Base-by-base conservation (phyloP, 2,797 vertebrate species). In the Labeo calbasu region DNA sequence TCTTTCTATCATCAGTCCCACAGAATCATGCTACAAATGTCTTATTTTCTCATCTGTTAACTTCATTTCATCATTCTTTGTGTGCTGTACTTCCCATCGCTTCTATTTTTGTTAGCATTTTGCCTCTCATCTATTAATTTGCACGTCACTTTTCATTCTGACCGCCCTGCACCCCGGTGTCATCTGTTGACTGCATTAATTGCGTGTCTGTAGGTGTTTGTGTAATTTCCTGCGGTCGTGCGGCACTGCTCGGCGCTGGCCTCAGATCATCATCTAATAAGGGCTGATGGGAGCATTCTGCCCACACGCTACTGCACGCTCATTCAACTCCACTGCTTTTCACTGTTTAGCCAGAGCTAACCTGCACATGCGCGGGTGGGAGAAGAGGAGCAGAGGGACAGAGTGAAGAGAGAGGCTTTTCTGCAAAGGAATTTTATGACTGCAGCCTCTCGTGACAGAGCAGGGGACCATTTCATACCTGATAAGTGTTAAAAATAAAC, bases 181-280 rank as follows among this genome's bases (percentile, higher is more conserved):
- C 43, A 32, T 65, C 40, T 36, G 43, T 36, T 36, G 77, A 50
- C 61, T 50, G 61, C 61, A n/a, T 66, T 79, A 65, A 79, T 79
- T 66, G 61, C 12, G 17, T 51, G 61, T 79, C 61, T 79, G 77
- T 79, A 65, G 23, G 77, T 79, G 77, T 79, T 65, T 66, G 77
- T 66, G 77, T 79, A 51, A 66, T 66, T 78, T 79, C 59, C 76
- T 63, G 73, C 21, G 21, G 53, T 23, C n/a, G 72, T 50, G 50
- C 28, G 5, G 28, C 72, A 13, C 25, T n/a, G 72, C 72, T 55
- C 50, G 1, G 13, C 50, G 2, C 76, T 77, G 76, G 23, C 14
- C 76, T 77, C 76, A 78, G 76, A 78, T 65, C 76, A 65, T 19
- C 40, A 46, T 36, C 40, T 78, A 78, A 78, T 78, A 78, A 66